Conservation (phyloP, 2,797 vertebrate genomes). For the Paratrypauchen microcephalus region DNA sequence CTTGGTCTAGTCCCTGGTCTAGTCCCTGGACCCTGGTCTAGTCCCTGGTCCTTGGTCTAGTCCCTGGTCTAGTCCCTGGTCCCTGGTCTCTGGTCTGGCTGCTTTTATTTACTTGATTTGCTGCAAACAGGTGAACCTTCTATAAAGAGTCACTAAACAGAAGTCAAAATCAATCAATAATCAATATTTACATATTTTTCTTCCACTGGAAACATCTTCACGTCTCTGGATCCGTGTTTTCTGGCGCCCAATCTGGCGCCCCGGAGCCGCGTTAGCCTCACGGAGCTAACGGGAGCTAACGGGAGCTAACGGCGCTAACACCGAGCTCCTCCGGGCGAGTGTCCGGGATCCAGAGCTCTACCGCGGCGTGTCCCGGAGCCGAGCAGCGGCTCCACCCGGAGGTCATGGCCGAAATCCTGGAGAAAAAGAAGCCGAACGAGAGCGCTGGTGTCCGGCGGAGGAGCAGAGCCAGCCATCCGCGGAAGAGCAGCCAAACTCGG, state of each 20-base stretch:
- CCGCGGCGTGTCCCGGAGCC: neutral
- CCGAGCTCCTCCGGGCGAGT: neutral
- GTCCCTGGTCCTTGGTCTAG: too few species aligned
- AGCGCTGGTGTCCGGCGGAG: conserved; percentile 26
- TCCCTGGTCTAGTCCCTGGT: too few species aligned
- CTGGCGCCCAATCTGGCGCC: neutral
- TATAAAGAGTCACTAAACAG: too few species aligned
- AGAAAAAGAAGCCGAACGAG: conserved; percentile 43
- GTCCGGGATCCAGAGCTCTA: neutral
- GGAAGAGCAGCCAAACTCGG: conserved; percentile 42
- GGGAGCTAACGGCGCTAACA: conserved; percentile 7
- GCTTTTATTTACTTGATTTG: too few species aligned
- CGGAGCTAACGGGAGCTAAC: conserved; percentile 3
- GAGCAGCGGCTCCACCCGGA: neutral
- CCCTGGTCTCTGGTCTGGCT: too few species aligned
- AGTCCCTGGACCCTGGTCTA: too few species aligned
- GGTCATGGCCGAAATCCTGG: conserved; percentile 50
- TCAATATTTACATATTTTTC: too few species aligned
- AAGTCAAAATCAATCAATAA: too few species aligned
- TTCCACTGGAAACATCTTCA: neutral
- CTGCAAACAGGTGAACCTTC: too few species aligned
- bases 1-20: too few species aligned
- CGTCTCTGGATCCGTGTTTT: neutral
- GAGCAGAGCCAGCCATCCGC: conserved; percentile 40
- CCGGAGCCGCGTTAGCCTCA: neutral